phyloP scores from a whole-genome alignment of 2,888 invertebrate species.

The Romanomermis culicivorax region DNA sequence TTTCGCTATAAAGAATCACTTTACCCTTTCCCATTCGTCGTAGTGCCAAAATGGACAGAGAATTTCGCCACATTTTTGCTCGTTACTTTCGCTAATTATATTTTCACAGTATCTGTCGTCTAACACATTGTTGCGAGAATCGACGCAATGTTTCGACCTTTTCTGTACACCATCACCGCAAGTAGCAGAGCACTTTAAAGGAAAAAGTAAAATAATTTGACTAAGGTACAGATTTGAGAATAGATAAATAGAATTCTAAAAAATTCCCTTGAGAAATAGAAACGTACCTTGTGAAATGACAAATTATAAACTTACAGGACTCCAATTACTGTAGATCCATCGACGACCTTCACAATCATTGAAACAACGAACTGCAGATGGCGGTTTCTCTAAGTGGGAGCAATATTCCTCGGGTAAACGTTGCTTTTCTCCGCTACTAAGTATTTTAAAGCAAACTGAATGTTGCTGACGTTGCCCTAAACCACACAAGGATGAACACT shows the following conservation, averaged over 20 bases:
- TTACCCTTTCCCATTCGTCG: slow-evolving; percentile 9
- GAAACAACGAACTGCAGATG: slow-evolving; percentile 25
- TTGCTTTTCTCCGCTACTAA: slow-evolving; percentile 11
- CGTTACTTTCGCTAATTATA: slow-evolving; percentile 18
- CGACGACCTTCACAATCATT: slow-evolving; percentile 29
- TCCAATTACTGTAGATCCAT: slow-evolving; percentile 33
- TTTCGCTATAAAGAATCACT: too few relatives aligned
- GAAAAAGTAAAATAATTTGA: neutral
- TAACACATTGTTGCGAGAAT: slow-evolving; percentile 21
- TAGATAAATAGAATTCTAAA: too few relatives aligned
- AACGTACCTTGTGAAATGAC: neutral
- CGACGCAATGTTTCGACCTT: slow-evolving; percentile 29
- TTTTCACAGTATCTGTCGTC: slow-evolving; percentile 21
- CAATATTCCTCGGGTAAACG: slow-evolving; percentile 19
- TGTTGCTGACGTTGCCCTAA: neutral
- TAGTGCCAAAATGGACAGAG: slow-evolving; percentile 28
- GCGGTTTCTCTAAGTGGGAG: slow-evolving; percentile 21
- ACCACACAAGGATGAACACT: slow-evolving; percentile 32
- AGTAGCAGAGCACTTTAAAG: slow-evolving; percentile 29
- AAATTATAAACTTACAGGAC: slow-evolving; percentile 20
- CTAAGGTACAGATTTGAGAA: neutral
- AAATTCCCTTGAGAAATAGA: neutral
- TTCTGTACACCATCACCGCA: slow-evolving; percentile 31
- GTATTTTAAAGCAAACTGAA: neutral
- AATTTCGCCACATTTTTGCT: slow-evolving; percentile 20